Conservation (phyloP, 1,140 invertebrate species). For the Lepidostoma basale region DNA sequence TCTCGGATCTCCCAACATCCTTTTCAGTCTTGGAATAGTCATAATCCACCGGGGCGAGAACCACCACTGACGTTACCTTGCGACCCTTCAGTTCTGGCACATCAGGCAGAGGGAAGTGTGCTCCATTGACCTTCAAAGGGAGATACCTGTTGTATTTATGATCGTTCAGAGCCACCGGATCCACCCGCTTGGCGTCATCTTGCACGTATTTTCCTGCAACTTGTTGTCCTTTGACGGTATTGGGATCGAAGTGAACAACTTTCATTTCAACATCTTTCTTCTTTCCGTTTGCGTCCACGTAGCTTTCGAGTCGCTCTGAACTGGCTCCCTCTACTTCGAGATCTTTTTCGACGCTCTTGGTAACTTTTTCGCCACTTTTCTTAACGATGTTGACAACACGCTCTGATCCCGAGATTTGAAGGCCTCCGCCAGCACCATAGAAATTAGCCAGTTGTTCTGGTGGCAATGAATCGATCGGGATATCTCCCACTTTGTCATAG, state of each 20-base stretch:
- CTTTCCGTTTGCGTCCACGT: slow-evolving; percentile 58
- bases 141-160: slow-evolving; percentile 81
- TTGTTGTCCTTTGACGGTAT: slow-evolving; percentile 72
- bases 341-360: slow-evolving; percentile 53
- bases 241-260: slow-evolving; percentile 79
- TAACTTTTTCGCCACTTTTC: slow-evolving; percentile 63
- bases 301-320: slow-evolving; percentile 53
- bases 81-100: slow-evolving; percentile 73
- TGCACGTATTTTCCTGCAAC: slow-evolving; percentile 75
- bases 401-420: slow-evolving; percentile 72
- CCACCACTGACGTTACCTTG: slow-evolving; percentile 80
- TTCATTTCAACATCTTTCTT: slow-evolving; percentile 78
- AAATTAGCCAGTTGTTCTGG: slow-evolving; percentile 85
- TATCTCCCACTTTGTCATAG: slow-evolving; percentile 88
- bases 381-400: slow-evolving; percentile 68
- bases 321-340: slow-evolving; percentile 55
- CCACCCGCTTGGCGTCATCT: slow-evolving; percentile 73
- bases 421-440: slow-evolving; percentile 75
- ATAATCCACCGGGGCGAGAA: slow-evolving; percentile 78
- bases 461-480: slow-evolving; percentile 80
- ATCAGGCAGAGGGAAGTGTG: slow-evolving; percentile 82
- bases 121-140: slow-evolving; percentile 80
- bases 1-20: slow-evolving; percentile 52
- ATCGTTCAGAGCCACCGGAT: slow-evolving; percentile 74
- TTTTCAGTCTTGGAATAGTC: slow-evolving; percentile 57